Conservation (phyloP, 2,888 invertebrate genomes). For the Holacanthella duospinosa region DNA sequence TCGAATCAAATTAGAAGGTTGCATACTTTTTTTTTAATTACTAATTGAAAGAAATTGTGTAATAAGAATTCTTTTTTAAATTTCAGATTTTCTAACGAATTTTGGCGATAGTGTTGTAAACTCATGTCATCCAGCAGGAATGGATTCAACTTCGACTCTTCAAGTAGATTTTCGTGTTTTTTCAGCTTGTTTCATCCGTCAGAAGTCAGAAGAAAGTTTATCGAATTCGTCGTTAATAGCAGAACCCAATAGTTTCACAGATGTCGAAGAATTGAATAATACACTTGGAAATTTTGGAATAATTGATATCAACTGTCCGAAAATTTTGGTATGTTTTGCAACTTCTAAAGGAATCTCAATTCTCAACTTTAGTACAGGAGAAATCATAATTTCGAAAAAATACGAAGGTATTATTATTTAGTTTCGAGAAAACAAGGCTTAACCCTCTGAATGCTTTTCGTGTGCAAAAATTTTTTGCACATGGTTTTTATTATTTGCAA, state of each 20-base stretch:
- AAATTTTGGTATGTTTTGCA: slow-evolving; percentile 21
- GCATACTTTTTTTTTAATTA: neutral
- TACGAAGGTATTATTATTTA: slow-evolving; percentile 18
- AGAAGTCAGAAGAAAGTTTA: neutral
- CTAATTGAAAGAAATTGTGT: neutral
- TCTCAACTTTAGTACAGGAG: slow-evolving; percentile 26
- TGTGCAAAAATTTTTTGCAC: no score
- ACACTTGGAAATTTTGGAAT: neutral
- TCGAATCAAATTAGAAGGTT: slow-evolving; percentile 29
- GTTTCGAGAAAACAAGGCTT: no score
- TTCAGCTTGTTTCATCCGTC: slow-evolving; percentile 17
- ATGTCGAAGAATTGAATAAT: slow-evolving; percentile 4
- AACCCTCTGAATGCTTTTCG: no score
- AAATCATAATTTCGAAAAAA: slow-evolving; percentile 14
- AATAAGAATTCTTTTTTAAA: no score
- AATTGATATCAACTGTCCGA: slow-evolving; percentile 15
- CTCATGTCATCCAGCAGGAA: no score
- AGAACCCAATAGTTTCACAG: slow-evolving; percentile 9
- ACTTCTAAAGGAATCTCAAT: slow-evolving; percentile 21
- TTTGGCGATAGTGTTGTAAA: no score
- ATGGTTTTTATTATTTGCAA: no score
- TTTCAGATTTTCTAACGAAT: no score
- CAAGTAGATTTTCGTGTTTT: slow-evolving; percentile 21
- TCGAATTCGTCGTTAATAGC: neutral
- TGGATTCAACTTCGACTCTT: no score